Evolutionary conservation across 2,888 invertebrate species (phyloP), one percentile per base, ranked within the genome.

Genomic region (Dorcus parallelipipedus): DNA sequence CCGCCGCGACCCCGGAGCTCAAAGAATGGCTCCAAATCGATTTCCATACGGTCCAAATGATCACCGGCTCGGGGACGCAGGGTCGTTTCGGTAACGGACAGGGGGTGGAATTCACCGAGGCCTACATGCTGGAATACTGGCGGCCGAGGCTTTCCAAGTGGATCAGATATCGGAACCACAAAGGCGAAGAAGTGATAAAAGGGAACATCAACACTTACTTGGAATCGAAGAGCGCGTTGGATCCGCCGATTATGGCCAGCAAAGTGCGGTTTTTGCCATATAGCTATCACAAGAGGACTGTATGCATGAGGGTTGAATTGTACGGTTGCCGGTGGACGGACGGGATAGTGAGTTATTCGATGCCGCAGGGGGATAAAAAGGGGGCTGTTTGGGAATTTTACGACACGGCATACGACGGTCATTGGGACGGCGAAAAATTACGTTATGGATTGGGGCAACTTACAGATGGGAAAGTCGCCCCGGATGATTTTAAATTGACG

Each of bases 61-160:
- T 96, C 73, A 92, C 93, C 0, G 89, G 86, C 17, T 85, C 91
- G 7, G 87, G 86, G 65, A 88, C 89, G 1, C 95, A 95, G 79
- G 96, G 96, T 26, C 86, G 96, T 52, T 95, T 94, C 77, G 95
- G 95, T 33, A 94, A 94, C 78, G 94, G 95, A 38, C 87, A 91
- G 77, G 95, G 95, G 38, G 88, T 87, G 68, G 95, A 96, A 77
- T 96, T 83, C 78, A 87, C 93, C 9, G 93, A 94, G 76, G 84
- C 86, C 39, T 95, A 92, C 79, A 82, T 89, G 65, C 77, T 95
- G 57, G 93, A 93, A 72, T 94, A 94, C 77, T 91, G 90, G 88
- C 80, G 93, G 64, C 90, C 91, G 9, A 84, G 86, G 58, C 80
- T 92, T 40, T 87, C 85, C 67, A 90, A 90, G 76, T 94, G 93